These are phyloP conservation scores for Dendrolimus punctatus DNA, from an alignment of 1,140 invertebrate species.

Conservation along the genomic window DNA sequence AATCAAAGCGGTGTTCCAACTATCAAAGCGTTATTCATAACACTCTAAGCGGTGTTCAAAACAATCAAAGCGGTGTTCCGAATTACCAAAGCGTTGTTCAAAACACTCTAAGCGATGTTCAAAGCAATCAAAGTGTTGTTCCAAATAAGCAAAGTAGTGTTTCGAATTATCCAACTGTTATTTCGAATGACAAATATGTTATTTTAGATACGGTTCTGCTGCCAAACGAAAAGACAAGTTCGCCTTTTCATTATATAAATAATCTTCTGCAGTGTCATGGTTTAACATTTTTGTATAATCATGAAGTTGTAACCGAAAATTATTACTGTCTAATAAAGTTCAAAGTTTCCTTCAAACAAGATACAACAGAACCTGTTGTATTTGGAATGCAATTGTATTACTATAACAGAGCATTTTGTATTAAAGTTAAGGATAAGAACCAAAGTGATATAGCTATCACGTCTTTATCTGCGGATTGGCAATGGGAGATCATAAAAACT, in stretches of 20 bases:
- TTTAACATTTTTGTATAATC: slow-evolving; percentile 28
- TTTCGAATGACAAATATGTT: slow-evolving; percentile 17
- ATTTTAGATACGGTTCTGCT: slow-evolving; percentile 41
- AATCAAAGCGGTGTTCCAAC: no score
- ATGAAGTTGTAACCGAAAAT: slow-evolving; percentile 7
- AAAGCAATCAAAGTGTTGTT: neutral
- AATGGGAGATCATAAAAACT: slow-evolving; percentile 54
- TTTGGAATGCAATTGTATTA: slow-evolving; percentile 37
- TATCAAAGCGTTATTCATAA: no score
- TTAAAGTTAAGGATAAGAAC: slow-evolving; percentile 33
- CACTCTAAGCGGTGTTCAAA: no score
- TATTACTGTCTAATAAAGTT: slow-evolving; percentile 44
- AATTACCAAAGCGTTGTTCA: no score
- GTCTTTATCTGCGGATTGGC: slow-evolving; percentile 46
- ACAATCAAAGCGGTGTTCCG: no score
- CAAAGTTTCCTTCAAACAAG: slow-evolving; percentile 42
- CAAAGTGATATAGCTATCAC: slow-evolving; percentile 26
- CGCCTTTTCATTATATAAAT: slow-evolving; percentile 44
- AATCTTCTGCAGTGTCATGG: slow-evolving; percentile 39
- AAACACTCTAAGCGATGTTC: no score
- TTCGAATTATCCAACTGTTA: neutral
- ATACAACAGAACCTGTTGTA: slow-evolving; percentile 21
- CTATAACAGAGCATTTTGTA: slow-evolving; percentile 28
- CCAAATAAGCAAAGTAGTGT: neutral
- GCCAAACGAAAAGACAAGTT: slow-evolving; percentile 41